phyloP scores from a whole-genome alignment of 2,888 invertebrate species.

The Phytoseiulus persimilis region DNA sequence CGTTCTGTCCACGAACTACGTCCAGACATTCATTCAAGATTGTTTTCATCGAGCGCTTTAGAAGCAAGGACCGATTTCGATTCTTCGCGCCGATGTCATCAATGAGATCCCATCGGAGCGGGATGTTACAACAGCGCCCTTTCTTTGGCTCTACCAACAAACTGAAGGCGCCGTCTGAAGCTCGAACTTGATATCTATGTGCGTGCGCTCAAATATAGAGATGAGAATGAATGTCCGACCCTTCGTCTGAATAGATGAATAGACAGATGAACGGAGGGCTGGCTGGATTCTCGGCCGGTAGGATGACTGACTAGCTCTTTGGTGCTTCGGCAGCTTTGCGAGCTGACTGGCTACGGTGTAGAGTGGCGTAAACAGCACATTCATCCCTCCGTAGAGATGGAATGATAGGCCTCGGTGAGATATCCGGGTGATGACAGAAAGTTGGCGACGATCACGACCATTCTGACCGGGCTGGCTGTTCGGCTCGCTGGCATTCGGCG shows the following conservation, averaged over 20 bases:
- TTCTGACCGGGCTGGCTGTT: background rate
- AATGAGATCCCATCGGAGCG: too few relatives aligned
- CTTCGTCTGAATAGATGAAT: background rate
- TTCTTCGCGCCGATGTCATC: too few relatives aligned
- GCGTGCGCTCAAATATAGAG: background rate
- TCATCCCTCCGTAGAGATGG: background rate
- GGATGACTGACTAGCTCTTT: background rate
- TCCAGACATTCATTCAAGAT: too few relatives aligned
- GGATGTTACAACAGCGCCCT: too few relatives aligned
- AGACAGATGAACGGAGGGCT: too few relatives aligned
- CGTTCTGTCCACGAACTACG: too few relatives aligned
- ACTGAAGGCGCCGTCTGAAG: too few relatives aligned
- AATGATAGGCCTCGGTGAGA: conserved; percentile 17
- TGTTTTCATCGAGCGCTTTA: too few relatives aligned
- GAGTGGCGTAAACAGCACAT: background rate
- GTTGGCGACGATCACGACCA: conserved; percentile 5
- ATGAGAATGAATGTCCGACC: background rate
- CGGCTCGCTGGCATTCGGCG: background rate
- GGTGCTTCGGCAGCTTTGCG: background rate
- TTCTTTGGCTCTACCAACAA: too few relatives aligned
- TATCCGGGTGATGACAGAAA: conserved; percentile 38
- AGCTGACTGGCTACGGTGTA: background rate
- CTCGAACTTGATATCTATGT: too few relatives aligned
- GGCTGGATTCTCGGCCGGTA: too few relatives aligned
- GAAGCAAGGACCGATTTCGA: too few relatives aligned